Conservation (phyloP, 2,113 vertebrate species). For the Xiphophorus maculatus region DNA sequence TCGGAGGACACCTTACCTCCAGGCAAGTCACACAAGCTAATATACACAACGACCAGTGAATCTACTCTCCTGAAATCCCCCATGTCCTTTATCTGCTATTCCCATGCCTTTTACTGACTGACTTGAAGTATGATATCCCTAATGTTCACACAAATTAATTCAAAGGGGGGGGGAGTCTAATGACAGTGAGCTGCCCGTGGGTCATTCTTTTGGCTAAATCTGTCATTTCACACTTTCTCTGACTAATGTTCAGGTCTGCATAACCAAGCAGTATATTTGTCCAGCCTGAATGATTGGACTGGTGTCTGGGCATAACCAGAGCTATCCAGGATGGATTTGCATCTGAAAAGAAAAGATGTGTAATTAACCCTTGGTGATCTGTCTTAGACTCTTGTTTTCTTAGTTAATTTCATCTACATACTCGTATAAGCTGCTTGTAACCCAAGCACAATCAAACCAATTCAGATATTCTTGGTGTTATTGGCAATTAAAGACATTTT, state of each 20-base stretch:
- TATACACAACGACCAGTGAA: constrained; percentile 76
- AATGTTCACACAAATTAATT: constrained; percentile 87
- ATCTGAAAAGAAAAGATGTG: constrained; percentile 18
- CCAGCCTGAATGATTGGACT: constrained; percentile 54
- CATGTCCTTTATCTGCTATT: constrained; percentile 82
- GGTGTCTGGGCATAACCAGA: constrained; percentile 32
- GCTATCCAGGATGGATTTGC: constrained; percentile 35
- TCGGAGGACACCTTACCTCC: constrained; percentile 37
- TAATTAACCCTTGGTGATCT: constrained; percentile 56
- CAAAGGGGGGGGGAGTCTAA: constrained; percentile 74
- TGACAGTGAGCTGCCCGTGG: constrained; percentile 80
- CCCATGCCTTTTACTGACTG: constrained; percentile 77
- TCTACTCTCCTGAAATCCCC: constrained; percentile 75
- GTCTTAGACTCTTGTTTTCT: constrained; percentile 33
- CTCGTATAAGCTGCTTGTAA: constrained; percentile 31
- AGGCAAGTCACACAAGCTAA: constrained; percentile 68
- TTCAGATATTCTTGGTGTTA: background rate
- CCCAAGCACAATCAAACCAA: background rate
- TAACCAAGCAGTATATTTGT: constrained; percentile 71
- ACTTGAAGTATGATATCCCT: constrained; percentile 83
- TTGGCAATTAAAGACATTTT: no score
- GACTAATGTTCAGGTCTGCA: constrained; percentile 63
- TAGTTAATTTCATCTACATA: constrained; percentile 31
- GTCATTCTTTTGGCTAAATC: constrained; percentile 80
- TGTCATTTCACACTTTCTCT: constrained; percentile 82